Conservation (phyloP, 2,113 vertebrate genomes). For the Australoheros scitulus region DNA sequence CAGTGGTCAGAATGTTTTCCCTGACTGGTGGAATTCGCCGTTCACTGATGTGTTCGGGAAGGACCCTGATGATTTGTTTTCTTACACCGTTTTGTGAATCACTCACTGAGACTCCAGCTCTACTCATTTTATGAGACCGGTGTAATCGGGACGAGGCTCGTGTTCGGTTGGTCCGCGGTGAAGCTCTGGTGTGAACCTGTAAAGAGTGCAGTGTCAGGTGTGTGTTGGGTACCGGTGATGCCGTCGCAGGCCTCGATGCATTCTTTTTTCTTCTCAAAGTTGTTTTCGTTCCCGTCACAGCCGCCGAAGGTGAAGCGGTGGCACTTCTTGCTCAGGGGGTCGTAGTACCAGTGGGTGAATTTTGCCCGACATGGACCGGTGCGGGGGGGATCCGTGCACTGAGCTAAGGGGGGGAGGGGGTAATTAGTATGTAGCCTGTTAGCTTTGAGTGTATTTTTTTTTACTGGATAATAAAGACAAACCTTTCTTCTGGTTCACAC, state of each 20-base stretch:
- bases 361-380: constrained; percentile 85
- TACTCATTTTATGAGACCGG: background rate
- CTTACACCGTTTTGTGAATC: too few relatives aligned
- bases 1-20: too few relatives aligned
- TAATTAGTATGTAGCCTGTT: background rate
- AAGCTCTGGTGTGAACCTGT: background rate
- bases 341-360: constrained; percentile 88
- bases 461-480: background rate
- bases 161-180: background rate
- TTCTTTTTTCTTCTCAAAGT: constrained; percentile 79
- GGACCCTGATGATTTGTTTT: too few relatives aligned
- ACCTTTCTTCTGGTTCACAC: constrained; percentile 63
- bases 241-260: constrained; percentile 83
- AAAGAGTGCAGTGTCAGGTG: background rate
- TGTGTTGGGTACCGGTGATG: constrained; percentile 75
- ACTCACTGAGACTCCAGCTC: background rate
- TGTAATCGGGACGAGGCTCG: background rate
- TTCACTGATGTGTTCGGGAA: too few relatives aligned
- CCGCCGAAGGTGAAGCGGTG: constrained; percentile 89
- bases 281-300: constrained; percentile 88
- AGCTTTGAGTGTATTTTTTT: background rate
- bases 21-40: too few relatives aligned
- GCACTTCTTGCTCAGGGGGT: constrained; percentile 83
- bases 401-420: constrained; percentile 66
- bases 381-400: constrained; percentile 85